Evolutionary conservation across 2,113 vertebrate genomes (phyloP), one percentile per base, ranked within the genome.

Genomic region (Pionites leucogaster): DNA sequence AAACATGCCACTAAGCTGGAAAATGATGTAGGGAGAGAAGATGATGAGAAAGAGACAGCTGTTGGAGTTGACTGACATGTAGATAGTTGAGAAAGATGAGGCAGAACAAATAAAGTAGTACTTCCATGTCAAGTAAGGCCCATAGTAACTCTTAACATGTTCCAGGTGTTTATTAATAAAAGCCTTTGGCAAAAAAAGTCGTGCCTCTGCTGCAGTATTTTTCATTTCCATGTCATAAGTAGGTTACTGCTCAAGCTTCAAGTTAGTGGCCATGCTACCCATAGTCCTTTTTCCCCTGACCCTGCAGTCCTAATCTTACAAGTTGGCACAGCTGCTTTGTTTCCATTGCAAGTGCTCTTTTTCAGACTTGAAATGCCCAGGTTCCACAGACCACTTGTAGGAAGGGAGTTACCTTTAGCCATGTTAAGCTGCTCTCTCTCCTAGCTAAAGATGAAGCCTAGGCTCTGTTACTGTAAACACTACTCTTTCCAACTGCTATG

Each of bases 161-260:
- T 94, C 72, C 94, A 90, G 31, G 57, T 89, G 81, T 92, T 97
- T 93, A 68, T 82, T 96, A 98, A 98, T 98, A 97, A 98, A 98
- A 87, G 28, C 69, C 62, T 97, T 96, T 81, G 84, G 57, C 8
- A 41, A 60, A 94, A 94, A 42, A 65, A 25, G 15, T n/a, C 7
- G 0, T 10, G 35, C 75, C 10, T 84, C 23, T 63, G 33, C 50
- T 94, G 76, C 77, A 39, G 7, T 72, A 27, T 71, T 71, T 63
- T 44, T 82, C 52, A 23, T 62, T 71, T 78, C 2, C 4, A 18
- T 81, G 3, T 62, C 25, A 1, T 4, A 42, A 53, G 20, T 6
- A 60, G 13, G 28, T 44, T 27, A 74, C 39, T 33, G 9, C 52
- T 41, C 0, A 2, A 86, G 31, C 63, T 60, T 81, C 16, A 33